These are phyloP conservation scores for Zootoca vivipara DNA, from an alignment of 2,113 vertebrate species.

Conservation along the genomic window DNA sequence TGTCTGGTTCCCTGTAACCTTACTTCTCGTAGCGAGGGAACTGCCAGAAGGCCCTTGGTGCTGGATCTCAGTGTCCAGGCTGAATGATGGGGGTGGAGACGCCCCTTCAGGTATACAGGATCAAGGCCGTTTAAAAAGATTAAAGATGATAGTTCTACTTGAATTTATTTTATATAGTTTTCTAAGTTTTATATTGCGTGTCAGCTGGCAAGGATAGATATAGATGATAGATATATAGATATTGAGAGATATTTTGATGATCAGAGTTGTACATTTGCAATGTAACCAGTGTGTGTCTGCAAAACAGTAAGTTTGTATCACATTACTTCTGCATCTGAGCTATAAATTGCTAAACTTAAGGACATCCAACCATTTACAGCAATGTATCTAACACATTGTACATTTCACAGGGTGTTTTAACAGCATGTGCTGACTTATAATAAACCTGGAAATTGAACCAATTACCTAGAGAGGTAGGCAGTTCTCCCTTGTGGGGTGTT, in stretches of 20 bases:
- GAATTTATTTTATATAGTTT: neutral
- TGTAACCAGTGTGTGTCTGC: neutral
- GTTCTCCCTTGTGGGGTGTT: too few species aligned
- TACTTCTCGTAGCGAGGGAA: too few species aligned
- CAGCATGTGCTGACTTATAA: neutral
- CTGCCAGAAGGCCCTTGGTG: too few species aligned
- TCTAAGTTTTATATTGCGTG: neutral
- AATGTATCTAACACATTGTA: neutral
- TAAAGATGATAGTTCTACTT: neutral
- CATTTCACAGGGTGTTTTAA: neutral
- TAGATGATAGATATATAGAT: too few species aligned
- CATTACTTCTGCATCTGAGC: neutral
- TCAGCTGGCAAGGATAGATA: too few species aligned
- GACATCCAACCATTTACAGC: neutral
- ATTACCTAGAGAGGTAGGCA: too few species aligned
- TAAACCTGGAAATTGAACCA: neutral
- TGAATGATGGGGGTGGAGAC: too few species aligned
- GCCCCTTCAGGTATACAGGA: too few species aligned
- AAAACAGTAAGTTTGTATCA: neutral
- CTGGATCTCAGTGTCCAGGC: too few species aligned
- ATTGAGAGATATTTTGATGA: neutral
- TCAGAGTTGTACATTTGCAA: neutral
- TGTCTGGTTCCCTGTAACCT: too few species aligned
- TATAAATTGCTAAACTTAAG: neutral
- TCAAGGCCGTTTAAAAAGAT: too few species aligned